Evolutionary conservation across 2,888 invertebrate genomes (phyloP), one percentile per base, ranked within the genome.

Genomic region (Platerodrilus igneus): DNA sequence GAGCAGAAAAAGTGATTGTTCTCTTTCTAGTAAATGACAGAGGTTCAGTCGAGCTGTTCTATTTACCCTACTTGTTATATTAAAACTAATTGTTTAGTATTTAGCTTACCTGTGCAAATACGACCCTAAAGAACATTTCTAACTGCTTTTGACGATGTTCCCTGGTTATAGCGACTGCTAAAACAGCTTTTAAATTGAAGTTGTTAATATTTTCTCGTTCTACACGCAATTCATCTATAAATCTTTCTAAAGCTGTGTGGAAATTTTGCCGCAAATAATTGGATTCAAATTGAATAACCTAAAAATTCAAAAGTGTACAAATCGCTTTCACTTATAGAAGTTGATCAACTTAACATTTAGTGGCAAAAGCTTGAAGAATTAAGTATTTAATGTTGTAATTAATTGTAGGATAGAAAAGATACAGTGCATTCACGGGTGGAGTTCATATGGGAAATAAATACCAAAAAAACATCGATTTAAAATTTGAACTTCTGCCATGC

Each of bases 71-170:
- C 11, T 3, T 26, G n/a, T 26, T 26, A 14, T 11, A 13, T 14
- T 23, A 3, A 23, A 5, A 23, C 8, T 23, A 23, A 7, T 5
- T 2, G 5, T 9, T 23, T n/a, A 23, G 6, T 16, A 19, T 19
- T 34, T 44, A 45, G n/a, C n/a, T n/a, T 53, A 72, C 72, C 56
- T 74, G 73, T 4, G 72, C 68, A 52, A 76, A 73, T 10, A 74
- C 73, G 20, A 73, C 71, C 13, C 73, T 62, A 55, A 75, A 76
- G 57, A 78, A 77, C 54, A 63, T 67, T 50, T 75, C 75, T 17
- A 78, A 55, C 42, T 67, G 61, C 27, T 64, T 60, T 45, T 75
- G 70, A 13, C 77, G 61, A 36, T 70, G 58, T 16, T 64, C 62
- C 51, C 69, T 69, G 1, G 76, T 76, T 8, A 67, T 55, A 4